Evolutionary conservation across 2,888 invertebrate genomes (phyloP), one percentile per base, ranked within the genome.

Genomic region (Agrotis puta): DNA sequence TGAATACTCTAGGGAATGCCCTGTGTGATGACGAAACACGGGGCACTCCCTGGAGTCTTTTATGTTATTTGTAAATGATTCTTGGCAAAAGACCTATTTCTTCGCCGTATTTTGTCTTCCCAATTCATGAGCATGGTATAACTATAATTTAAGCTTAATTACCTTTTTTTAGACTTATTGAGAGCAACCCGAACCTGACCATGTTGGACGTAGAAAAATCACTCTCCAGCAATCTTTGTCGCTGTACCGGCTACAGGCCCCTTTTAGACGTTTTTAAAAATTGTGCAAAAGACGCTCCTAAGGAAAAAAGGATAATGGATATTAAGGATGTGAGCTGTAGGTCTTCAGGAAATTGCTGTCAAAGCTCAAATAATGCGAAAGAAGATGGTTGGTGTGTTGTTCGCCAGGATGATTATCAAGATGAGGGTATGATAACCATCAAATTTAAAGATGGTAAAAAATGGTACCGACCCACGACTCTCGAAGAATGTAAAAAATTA

Each of bases 221-320:
- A 0, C 97, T 98, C 80, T 97, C 97, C 7, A 97, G 98, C 50
- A 98, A 98, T 84, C 96, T 98, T 56, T 98, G 98, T 82, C 95
- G 98, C 56, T 98, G 98, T 85, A 98, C 98, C 1, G 97, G 97
- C 1, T 97, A 97, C 84, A 92, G 97, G 51, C 96, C 97, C 0
- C 97, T 97, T 58, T 69, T 96, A 2, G 96, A 97, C 61, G 97
- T 97, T 2, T 97, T 97, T 85, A 97, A 97, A 85, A 96, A 96
- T 1, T 95, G 97, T 67, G 96, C 96, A 9, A 91, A 84, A 57
- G 97, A 97, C 83, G 92, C 94, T 2, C 90, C 91, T 0, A 82
- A 84, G 22, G 79, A 84, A 0, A 69, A 86, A 1, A 64, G 11
- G 16, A 56, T 92, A 4, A 51, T 57, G 3, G 18, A 65, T 18